Evolutionary conservation across 2,888 invertebrate species (phyloP).

Genomic region (Sarcophaga caerulescens): DNA sequence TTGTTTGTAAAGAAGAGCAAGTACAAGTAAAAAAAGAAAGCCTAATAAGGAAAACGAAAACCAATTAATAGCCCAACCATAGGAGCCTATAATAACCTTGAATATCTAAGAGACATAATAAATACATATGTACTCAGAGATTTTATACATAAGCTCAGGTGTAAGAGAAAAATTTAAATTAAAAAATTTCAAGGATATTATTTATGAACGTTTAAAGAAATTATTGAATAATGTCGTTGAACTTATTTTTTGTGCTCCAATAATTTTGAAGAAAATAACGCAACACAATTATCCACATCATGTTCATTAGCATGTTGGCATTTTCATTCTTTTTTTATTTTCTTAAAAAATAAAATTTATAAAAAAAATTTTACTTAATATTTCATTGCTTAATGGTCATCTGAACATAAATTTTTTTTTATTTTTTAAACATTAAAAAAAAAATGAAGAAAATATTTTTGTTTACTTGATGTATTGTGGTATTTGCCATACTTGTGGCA

Average conservation of each 20-base stretch:
- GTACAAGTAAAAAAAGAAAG: too few relatives aligned
- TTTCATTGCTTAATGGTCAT: conserved; percentile 8
- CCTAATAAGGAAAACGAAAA: too few relatives aligned
- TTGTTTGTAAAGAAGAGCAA: too few relatives aligned
- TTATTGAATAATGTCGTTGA: conserved; percentile 63
- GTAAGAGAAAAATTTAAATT: too few relatives aligned
- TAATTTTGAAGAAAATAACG: conserved; percentile 44
- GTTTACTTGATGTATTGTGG: background rate
- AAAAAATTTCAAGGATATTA: background rate
- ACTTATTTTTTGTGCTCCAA: conserved; percentile 53
- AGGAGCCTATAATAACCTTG: background rate
- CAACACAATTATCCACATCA: conserved; percentile 22
- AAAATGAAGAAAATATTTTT: background rate
- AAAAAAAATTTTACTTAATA: background rate
- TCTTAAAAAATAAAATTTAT: background rate
- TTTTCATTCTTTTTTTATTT: background rate
- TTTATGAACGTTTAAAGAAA: conserved; percentile 11
- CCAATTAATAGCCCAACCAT: background rate
- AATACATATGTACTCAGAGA: background rate
- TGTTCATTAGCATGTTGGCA: background rate
- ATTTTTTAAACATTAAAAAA: conserved; percentile 1
- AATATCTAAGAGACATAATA: background rate
- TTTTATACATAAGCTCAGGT: background rate
- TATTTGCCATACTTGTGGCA: background rate
- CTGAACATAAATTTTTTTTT: conserved; percentile 34